phyloP scores from a whole-genome alignment of 2,797 vertebrate genomes.

The Garrulus glandarius region DNA sequence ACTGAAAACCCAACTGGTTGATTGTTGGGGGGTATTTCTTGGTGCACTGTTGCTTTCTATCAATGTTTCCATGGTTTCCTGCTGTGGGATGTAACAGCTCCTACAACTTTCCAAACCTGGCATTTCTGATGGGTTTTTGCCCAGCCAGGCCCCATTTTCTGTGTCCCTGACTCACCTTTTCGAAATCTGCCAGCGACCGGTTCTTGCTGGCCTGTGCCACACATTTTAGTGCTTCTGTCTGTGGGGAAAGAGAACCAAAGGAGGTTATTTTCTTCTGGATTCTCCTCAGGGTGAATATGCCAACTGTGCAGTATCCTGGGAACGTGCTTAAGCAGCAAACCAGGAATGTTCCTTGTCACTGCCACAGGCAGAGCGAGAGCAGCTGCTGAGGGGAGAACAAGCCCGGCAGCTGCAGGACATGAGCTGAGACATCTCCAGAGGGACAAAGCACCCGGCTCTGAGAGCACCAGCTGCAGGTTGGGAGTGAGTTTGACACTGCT shows the following conservation, averaged over 20 bases:
- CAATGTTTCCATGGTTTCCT: neutral
- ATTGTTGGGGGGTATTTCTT: neutral
- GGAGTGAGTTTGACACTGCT: neutral
- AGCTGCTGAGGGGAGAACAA: neutral
- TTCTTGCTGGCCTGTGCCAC: conserved; percentile 98
- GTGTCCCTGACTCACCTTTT: conserved; percentile 84
- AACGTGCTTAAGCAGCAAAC: neutral
- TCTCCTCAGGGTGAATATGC: neutral
- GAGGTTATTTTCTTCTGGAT: neutral
- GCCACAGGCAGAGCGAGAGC: neutral
- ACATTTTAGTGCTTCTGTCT: conserved; percentile 96
- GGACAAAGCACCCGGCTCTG: neutral
- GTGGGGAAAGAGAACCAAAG: conserved; percentile 1
- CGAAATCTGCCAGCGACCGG: conserved; percentile 95
- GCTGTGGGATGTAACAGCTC: neutral
- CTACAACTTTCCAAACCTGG: neutral
- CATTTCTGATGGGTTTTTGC: neutral
- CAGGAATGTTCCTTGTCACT: neutral
- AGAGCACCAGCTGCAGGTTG: neutral
- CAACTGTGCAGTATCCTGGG: neutral
- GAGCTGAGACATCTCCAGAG: neutral
- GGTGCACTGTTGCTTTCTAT: neutral
- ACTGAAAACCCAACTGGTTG: fast-evolving
- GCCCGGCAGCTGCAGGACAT: conserved; percentile 1
- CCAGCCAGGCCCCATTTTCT: neutral